These are phyloP conservation scores for Scaptomyza cyrtandrae DNA, from an alignment of 2,888 invertebrate genomes.

Conservation along the genomic window DNA sequence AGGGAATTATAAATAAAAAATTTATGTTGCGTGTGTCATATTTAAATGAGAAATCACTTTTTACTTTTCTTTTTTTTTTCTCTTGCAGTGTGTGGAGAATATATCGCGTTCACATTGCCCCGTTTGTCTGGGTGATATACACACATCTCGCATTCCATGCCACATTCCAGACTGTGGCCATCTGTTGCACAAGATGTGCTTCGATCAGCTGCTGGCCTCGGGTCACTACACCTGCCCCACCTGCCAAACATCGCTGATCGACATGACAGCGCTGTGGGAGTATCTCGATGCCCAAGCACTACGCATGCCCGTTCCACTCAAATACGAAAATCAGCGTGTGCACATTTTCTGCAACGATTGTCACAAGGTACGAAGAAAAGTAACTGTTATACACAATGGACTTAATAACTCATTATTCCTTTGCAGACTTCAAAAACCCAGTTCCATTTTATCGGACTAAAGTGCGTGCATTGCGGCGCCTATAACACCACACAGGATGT, in stretches of 20 bases:
- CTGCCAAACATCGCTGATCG: constrained; percentile 94
- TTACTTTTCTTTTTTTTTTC: background rate
- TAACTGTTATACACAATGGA: background rate
- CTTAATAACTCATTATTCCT: background rate
- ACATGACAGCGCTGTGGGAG: constrained; percentile 91
- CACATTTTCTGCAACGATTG: constrained; percentile 96
- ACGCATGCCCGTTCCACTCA: constrained; percentile 93
- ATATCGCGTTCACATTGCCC: constrained; percentile 95
- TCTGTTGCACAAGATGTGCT: constrained; percentile 93
- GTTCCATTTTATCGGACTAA: constrained; percentile 94
- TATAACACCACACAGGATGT: constrained; percentile 93
- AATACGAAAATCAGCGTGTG: constrained; percentile 91
- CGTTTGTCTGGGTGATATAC: constrained; percentile 95
- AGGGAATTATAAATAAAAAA: background rate
- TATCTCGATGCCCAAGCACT: constrained; percentile 93
- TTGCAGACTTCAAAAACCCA: constrained; percentile 91
- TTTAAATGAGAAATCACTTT: background rate
- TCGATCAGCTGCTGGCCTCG: constrained; percentile 89
- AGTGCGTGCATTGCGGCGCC: constrained; percentile 94
- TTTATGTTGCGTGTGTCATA: background rate
- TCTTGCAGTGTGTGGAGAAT: constrained; percentile 93
- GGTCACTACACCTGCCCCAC: constrained; percentile 95
- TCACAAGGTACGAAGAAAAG: constrained; percentile 88
- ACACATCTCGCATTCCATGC: constrained; percentile 94
- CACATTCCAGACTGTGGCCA: constrained; percentile 96